These are phyloP conservation scores for Motacilla alba DNA, from an alignment of 2,113 vertebrate species.

Conservation along the genomic window DNA sequence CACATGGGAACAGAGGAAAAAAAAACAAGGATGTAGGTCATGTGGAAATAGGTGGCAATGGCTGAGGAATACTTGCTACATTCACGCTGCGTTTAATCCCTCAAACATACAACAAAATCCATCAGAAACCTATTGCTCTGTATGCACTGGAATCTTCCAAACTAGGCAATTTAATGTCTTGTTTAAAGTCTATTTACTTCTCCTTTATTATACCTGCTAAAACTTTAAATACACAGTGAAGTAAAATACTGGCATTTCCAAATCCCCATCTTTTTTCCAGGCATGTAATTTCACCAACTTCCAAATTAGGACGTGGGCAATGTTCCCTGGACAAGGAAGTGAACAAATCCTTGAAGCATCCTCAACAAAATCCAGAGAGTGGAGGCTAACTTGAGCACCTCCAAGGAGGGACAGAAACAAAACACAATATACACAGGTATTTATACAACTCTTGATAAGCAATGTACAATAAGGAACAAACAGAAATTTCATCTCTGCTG, in stretches of 20 bases:
- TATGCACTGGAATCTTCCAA: background rate
- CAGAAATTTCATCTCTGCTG: background rate
- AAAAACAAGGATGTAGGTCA: background rate
- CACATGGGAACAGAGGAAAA: rapidly evolving
- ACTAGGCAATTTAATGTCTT: background rate
- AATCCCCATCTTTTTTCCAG: background rate
- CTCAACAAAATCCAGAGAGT: background rate
- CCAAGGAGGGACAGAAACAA: background rate
- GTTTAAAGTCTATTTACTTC: background rate
- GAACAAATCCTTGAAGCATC: background rate
- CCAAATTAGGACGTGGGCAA: background rate
- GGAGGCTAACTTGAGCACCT: background rate
- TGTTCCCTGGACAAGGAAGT: background rate
- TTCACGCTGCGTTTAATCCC: background rate
- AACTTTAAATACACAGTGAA: background rate
- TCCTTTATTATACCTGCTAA: background rate
- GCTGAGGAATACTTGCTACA: background rate
- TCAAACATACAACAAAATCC: background rate
- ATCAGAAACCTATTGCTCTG: background rate
- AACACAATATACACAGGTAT: background rate
- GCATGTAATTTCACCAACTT: background rate
- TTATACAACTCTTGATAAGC: background rate
- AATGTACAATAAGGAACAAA: background rate
- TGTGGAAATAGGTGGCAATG: background rate
- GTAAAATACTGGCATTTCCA: background rate